Evolutionary conservation across 2,113 vertebrate species (phyloP), one percentile per base, ranked within the genome.

Genomic region (Pachyramphus minor): DNA sequence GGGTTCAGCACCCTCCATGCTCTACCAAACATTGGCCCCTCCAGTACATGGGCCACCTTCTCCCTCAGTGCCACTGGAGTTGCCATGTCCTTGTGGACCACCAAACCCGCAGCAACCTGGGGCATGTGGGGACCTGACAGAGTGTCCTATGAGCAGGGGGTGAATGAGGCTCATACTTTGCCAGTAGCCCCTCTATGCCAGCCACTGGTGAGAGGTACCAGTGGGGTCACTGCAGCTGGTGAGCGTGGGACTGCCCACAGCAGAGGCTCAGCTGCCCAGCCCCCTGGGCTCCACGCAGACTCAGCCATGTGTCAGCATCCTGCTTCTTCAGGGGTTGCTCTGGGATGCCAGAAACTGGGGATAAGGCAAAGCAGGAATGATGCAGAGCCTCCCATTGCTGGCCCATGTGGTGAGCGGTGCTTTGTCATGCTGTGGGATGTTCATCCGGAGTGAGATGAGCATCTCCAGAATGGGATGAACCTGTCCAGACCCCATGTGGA

Each of bases 281-380:
- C 2, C 28, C 50, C 12, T 2, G 0, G 47, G 28, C 58, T 88
- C 52, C 5, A 1, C 3, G 1, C 0, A 0, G 82, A 39, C 53
- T 88, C 62, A 39, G 8, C 83, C 8, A 0, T 60, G 47, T 93
- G 67, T 76, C 85, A 88, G 53, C 83, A 47, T 72, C 72, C 86
- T 73, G 49, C 33, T 1, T 3, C 44, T 21, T 24, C 4, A 2
- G 50, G 18, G 10, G 30, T 78, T 75, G n/a, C 33, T 75, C 66
- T 33, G 33, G 11, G 15, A 68, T 11, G 41, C 21, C 59, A 81
- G 68, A 44, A 84, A 11, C 19, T 50, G 49, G 9, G 62, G 14
- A 22, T 7, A n/a, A 53, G 59, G 22, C 58, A 59, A 42, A 75
- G 66, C 74, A 74, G 82, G 50, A 77, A 73, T 5, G 2, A 23